Evolutionary conservation across 1,140 invertebrate species (phyloP).

Genomic region (Mactra quadrangularis): DNA sequence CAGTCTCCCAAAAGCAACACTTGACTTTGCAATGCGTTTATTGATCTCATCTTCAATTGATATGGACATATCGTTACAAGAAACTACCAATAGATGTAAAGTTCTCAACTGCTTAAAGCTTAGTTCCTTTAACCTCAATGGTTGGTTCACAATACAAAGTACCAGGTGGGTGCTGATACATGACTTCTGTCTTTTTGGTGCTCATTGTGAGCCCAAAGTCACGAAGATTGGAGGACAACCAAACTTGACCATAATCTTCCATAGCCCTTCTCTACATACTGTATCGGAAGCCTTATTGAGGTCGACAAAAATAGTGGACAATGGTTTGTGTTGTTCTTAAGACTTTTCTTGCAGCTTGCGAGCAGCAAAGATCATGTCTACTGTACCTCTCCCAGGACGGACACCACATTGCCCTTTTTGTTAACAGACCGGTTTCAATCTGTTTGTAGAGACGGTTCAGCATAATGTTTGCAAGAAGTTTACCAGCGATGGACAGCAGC

Average conservation of each 20-base stretch:
- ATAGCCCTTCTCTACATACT: constrained; percentile 60
- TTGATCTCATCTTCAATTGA: no score
- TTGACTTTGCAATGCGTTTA: no score
- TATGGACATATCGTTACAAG: no score
- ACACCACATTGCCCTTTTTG: constrained; percentile 67
- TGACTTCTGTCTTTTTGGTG: no score
- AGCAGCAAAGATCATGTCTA: constrained; percentile 68
- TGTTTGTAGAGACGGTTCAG: constrained; percentile 60
- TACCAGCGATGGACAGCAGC: constrained; percentile 58
- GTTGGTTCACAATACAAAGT: no score
- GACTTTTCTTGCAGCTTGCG: constrained; percentile 66
- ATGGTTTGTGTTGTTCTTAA: constrained; percentile 60
- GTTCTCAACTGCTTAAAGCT: no score
- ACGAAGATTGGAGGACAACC: constrained; percentile 61
- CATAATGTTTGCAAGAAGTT: constrained; percentile 55
- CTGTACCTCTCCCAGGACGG: constrained; percentile 45
- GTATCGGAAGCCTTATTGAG: constrained; percentile 69
- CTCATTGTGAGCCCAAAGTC: no score
- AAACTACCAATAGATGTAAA: no score
- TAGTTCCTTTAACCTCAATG: no score
- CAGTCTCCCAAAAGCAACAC: no score
- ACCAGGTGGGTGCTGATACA: no score
- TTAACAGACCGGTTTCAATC: constrained; percentile 8
- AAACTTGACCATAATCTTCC: constrained; percentile 63
- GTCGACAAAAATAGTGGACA: constrained; percentile 65